A percentile compares a stretch with the other conserved stretches of the same genome.
Evolutionary conservation across 2,797 vertebrate genomes (phyloP).

Genomic region (Champsocephalus gunnari): DNA sequence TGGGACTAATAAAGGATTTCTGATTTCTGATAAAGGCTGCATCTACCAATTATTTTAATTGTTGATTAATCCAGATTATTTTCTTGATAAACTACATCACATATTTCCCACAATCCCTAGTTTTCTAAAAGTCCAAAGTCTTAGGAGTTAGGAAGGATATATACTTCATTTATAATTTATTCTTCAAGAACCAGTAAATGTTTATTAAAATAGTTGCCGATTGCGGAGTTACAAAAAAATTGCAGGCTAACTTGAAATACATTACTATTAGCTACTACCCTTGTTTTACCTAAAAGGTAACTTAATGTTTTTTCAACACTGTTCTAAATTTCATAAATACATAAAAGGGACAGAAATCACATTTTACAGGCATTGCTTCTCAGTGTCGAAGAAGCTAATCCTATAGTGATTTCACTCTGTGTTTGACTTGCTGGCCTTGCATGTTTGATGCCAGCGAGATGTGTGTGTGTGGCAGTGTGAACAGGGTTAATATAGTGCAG

Average conservation of each 20-base stretch:
- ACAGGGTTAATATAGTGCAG: conserved; percentile 55
- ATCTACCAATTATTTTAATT: too few relatives aligned
- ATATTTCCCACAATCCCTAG: too few relatives aligned
- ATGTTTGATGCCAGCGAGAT: conserved; percentile 24
- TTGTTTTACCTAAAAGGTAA: not conserved
- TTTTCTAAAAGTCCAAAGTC: too few relatives aligned
- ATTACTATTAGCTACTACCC: not conserved
- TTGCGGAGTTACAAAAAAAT: too few relatives aligned
- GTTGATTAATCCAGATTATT: too few relatives aligned
- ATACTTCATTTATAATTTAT: too few relatives aligned
- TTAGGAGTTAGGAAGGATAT: too few relatives aligned
- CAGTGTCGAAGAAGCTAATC: conserved; percentile 28
- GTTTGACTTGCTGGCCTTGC: conserved; percentile 49
- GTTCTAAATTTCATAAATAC: conserved; percentile 13
- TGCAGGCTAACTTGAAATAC: not conserved
- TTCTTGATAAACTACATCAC: too few relatives aligned
- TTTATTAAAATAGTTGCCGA: too few relatives aligned
- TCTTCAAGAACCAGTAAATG: too few relatives aligned
- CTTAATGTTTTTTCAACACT: not conserved
- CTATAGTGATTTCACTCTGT: conserved; percentile 28
- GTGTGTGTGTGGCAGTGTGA: conserved; percentile 24
- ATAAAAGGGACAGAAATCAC: conserved; percentile 13
- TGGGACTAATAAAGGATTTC: too few relatives aligned
- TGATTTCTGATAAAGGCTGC: too few relatives aligned
- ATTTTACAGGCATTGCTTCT: conserved; percentile 28